Conservation (phyloP, 2,888 invertebrate species). For the Lottia gigantea region DNA sequence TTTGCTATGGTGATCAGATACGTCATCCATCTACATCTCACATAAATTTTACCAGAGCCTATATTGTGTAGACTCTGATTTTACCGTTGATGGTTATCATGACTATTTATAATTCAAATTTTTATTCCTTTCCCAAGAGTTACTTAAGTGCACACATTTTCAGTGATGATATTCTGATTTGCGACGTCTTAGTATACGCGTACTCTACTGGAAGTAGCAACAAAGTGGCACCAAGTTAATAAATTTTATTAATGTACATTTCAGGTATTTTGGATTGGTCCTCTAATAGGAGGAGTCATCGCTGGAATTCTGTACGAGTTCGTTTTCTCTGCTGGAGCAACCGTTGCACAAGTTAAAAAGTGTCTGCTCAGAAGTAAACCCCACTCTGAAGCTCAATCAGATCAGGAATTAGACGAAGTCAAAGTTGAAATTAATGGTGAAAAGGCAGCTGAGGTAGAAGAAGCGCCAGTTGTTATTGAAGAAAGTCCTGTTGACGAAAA, state of each 20-base stretch:
- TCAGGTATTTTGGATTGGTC: constrained; percentile 56
- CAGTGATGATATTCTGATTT: no score
- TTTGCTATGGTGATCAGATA: no score
- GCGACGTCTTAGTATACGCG: no score
- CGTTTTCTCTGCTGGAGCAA: constrained; percentile 50
- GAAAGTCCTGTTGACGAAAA: constrained; percentile 40
- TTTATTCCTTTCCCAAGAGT: no score
- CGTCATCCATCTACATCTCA: no score
- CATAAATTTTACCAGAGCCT: no score
- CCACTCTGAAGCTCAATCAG: constrained; percentile 29
- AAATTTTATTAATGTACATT: constrained; percentile 12
- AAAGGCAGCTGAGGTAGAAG: constrained; percentile 32
- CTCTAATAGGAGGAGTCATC: constrained; percentile 44
- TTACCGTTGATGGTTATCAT: no score
- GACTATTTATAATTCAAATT: no score
- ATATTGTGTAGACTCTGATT: no score
- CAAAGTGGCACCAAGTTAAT: no score
- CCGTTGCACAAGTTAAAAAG: constrained; percentile 42
- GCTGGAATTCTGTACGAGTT: constrained; percentile 52
- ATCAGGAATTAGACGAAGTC: constrained; percentile 25
- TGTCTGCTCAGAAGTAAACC: constrained; percentile 44
- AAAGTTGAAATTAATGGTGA: constrained; percentile 41
- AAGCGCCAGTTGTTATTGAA: constrained; percentile 25
- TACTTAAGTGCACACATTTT: no score
- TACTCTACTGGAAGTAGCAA: no score